Evolutionary conservation across 1,140 invertebrate genomes (phyloP).

Genomic region (honey bee (Apis mellifera)): DNA sequence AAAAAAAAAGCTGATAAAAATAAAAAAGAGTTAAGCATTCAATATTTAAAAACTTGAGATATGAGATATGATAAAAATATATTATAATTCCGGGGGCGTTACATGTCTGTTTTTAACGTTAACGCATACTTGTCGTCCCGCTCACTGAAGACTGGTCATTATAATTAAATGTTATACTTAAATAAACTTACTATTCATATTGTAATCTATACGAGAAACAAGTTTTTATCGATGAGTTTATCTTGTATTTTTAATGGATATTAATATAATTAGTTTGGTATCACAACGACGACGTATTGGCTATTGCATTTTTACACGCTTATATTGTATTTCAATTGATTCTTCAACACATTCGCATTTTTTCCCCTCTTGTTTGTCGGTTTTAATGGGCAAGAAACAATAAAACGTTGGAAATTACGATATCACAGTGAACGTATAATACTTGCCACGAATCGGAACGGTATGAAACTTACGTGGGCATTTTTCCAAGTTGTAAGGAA

Average conservation of each 20-base stretch:
- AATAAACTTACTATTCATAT: slow-evolving; percentile 69
- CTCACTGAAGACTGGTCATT: slow-evolving; percentile 78
- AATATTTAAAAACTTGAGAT: slow-evolving; percentile 47
- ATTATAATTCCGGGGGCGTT: slow-evolving; percentile 66
- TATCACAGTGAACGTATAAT: slow-evolving; percentile 1
- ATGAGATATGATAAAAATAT: slow-evolving; percentile 54
- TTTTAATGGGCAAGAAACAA: neutral
- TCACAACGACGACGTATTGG: slow-evolving; percentile 49
- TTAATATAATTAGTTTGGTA: slow-evolving; percentile 58
- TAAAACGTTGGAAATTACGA: slow-evolving; percentile 24
- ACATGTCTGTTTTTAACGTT: slow-evolving; percentile 62
- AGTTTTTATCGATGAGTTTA: slow-evolving; percentile 58
- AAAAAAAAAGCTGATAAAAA: slow-evolving; percentile 1
- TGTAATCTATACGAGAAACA: slow-evolving; percentile 55
- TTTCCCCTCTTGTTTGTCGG: slow-evolving; percentile 52
- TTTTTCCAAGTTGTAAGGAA: slow-evolving; percentile 36
- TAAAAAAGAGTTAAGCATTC: slow-evolving; percentile 52
- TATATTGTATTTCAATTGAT: slow-evolving; percentile 22
- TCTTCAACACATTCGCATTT: slow-evolving; percentile 44
- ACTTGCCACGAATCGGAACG: neutral
- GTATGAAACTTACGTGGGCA: neutral
- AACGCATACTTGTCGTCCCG: slow-evolving; percentile 67
- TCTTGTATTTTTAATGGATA: slow-evolving; percentile 48
- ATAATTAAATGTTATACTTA: slow-evolving; percentile 77
- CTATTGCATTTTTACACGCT: slow-evolving; percentile 56